Conservation (phyloP, 1,140 invertebrate species). For the Galleria mellonella region DNA sequence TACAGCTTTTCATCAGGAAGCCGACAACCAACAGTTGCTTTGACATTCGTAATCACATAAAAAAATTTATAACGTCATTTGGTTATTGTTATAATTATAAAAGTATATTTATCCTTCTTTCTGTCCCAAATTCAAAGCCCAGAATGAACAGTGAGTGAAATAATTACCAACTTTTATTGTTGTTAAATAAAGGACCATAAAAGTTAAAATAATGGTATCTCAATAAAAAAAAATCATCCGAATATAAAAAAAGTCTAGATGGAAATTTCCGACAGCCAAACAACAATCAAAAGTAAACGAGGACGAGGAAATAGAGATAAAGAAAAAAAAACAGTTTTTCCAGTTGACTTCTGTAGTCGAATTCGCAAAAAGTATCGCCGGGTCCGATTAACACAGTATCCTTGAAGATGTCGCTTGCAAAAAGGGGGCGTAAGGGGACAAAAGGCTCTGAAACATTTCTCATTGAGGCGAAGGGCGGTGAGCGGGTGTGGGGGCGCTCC, state of each 20-base stretch:
- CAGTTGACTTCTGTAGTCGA: slow-evolving; percentile 29
- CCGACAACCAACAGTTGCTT: no score
- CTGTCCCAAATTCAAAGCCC: no score
- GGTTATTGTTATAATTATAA: no score
- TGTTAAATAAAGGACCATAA: no score
- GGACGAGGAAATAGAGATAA: slow-evolving; percentile 1
- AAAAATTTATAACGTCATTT: no score
- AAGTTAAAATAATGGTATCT: not conserved
- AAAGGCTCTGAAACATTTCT: slow-evolving; percentile 65
- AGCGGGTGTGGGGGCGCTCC: slow-evolving; percentile 23
- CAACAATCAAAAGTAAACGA: slow-evolving; percentile 26
- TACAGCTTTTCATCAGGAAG: no score
- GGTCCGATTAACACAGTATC: slow-evolving; percentile 67
- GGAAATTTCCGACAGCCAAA: slow-evolving; percentile 5
- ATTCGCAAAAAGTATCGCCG: slow-evolving; percentile 44
- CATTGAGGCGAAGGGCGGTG: slow-evolving; percentile 40
- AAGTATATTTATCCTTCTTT: no score
- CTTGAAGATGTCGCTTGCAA: slow-evolving; percentile 64
- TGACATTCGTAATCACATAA: no score
- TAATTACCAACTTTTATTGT: no score
- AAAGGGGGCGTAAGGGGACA: slow-evolving; percentile 55
- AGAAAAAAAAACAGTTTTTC: slow-evolving; percentile 32
- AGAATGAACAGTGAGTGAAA: no score
- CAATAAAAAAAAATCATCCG: not conserved
- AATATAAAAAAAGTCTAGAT: slow-evolving; percentile 3